Base-by-base conservation (phyloP, 53 echinoderm and acorn worm species). In the Luidia sarsii region DNA sequence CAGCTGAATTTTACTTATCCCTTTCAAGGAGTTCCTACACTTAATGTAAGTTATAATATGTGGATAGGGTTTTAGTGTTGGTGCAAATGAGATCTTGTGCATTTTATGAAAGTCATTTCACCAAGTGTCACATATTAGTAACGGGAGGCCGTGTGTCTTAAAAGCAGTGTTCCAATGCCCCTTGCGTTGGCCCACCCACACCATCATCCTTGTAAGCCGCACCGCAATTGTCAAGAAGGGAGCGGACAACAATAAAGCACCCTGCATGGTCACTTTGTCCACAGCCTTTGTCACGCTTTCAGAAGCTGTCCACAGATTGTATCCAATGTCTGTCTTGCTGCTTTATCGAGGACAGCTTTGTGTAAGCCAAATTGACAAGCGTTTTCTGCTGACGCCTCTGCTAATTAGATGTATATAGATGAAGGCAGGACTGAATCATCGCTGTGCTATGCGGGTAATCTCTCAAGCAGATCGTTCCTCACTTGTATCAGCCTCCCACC, bases 341-440 rank as follows among this genome's bases (percentile, higher is more conserved):
- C 57, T 45, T 77, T 31, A 31, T 61, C 39, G 8, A 39, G 61
- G 23, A 7, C 27, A 33, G 59, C 56, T 72, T 77, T 75, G 60
- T 32, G 60, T 60, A 30, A 59, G 31, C 21, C 43, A 33, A 46
- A 60, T 60, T 77, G 77, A 77, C 77, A 77, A 59, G 59, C 45
- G 30, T 77, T 61, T 77, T 77, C 60, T 61, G 77, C 61, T 61
- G 61, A 77, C 61, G 77, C 77, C 60, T 77, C 60, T 29, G 32
- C 75, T 75, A 75, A 75, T 75, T 75, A 75, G 57, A 45, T 46
- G 59, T 75, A 75, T 28, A 60, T 75, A 39, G 30, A 45, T 15
- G 57, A 16, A 28, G 16, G 18, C 46, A 60, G 75, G 60, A 59
- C 48, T 31, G 46, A 59, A 43, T 39, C 59, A 11, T 73, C 39